Evolutionary conservation across 92 coral and sea anemone species (phyloP).

Genomic region (Parazoanthus swiftii): DNA sequence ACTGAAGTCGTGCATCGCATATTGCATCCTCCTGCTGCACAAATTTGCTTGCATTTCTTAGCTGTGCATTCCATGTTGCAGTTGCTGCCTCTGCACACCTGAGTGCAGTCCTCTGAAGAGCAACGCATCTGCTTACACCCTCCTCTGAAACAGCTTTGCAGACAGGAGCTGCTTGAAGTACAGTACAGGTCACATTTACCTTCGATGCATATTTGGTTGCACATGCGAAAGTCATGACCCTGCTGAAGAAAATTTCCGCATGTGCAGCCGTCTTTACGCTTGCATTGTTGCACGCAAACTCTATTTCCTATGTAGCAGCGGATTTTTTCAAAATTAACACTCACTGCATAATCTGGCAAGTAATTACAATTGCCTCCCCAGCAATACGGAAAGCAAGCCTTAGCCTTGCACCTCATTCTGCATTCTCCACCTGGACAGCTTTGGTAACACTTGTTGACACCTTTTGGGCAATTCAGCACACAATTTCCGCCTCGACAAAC

Average conservation of each 20-base stretch:
- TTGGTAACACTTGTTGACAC: constrained; percentile 60
- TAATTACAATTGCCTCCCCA: constrained; percentile 58
- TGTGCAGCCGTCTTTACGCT: constrained; percentile 51
- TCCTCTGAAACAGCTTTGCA: constrained; percentile 66
- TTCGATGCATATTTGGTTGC: constrained; percentile 58
- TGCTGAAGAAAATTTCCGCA: constrained; percentile 39
- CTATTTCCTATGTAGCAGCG: constrained; percentile 43
- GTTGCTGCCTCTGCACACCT: constrained; percentile 60
- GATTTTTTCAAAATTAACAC: constrained; percentile 41
- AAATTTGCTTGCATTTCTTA: constrained; percentile 68
- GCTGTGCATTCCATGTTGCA: constrained; percentile 81
- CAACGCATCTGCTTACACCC: constrained; percentile 74
- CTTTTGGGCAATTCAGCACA: constrained; percentile 33
- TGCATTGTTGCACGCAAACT: constrained; percentile 63
- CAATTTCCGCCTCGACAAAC: constrained; percentile 39
- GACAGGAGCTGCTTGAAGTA: constrained; percentile 51
- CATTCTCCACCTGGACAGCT: constrained; percentile 70
- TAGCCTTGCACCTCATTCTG: constrained; percentile 57
- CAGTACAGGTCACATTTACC: constrained; percentile 72
- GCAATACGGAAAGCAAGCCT: constrained; percentile 61
- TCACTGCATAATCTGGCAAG: constrained; percentile 40
- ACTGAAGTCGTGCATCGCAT: constrained; percentile 71
- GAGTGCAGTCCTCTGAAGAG: constrained; percentile 59
- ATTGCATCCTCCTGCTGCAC: constrained; percentile 70
- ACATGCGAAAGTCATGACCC: constrained; percentile 45